A percentile compares a stretch with the other conserved stretches of the same genome.
phyloP scores from a whole-genome alignment of 1,140 invertebrate genomes.

The Ceratitis capitata region DNA sequence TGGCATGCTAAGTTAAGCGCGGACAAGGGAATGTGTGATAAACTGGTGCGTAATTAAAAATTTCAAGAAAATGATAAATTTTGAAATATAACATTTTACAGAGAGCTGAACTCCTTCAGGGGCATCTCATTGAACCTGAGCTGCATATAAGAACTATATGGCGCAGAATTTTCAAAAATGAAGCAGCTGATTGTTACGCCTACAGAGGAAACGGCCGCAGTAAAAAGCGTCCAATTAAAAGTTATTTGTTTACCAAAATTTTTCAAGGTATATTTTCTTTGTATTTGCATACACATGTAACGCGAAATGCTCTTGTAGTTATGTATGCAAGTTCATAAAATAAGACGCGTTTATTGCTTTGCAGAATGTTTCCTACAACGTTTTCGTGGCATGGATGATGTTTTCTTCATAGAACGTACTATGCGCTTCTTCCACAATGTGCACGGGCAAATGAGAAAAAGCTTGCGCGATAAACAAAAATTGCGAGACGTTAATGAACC shows the following conservation, averaged over 20 bases:
- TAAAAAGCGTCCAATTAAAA: conserved; percentile 14
- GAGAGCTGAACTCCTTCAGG: conserved; percentile 17
- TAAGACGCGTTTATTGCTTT: background rate
- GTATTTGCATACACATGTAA: too few relatives aligned
- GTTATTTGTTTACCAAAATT: conserved; percentile 12
- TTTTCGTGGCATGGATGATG: background rate
- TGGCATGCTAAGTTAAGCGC: background rate
- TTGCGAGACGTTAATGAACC: too few relatives aligned
- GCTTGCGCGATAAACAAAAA: background rate
- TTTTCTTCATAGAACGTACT: conserved; percentile 25
- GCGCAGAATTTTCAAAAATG: conserved; percentile 8
- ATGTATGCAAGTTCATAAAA: too few relatives aligned
- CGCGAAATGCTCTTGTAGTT: too few relatives aligned
- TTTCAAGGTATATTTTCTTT: conserved; percentile 24
- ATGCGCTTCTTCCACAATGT: conserved; percentile 31
- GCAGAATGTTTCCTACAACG: conserved; percentile 35
- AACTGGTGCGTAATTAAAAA: conserved; percentile 3
- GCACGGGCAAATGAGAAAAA: background rate
- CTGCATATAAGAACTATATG: conserved; percentile 28
- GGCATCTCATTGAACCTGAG: conserved; percentile 1
- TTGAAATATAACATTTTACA: background rate
- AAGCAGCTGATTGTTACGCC: conserved; percentile 10
- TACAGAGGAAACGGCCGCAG: conserved; percentile 13
- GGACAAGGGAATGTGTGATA: conserved; percentile 17
- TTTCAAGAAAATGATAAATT: background rate